Evolutionary conservation across 2,797 vertebrate species (phyloP).

Genomic region (Iguana delicatissima): DNA sequence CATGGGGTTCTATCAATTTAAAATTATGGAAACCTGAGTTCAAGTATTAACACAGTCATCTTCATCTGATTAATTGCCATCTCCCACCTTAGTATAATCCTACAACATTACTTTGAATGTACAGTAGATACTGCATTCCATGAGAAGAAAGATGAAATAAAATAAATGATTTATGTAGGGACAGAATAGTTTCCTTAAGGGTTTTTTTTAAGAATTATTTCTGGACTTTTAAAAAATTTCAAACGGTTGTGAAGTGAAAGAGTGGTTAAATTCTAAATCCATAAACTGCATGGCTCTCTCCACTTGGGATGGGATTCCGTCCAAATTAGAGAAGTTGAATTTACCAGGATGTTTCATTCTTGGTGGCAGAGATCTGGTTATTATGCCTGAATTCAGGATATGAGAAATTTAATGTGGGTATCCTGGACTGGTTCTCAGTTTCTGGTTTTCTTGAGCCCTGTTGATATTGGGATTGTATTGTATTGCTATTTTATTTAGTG

Average conservation of each 20-base stretch:
- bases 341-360: too few species aligned
- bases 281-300: neutral
- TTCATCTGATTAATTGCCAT: neutral
- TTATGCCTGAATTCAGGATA: too few species aligned
- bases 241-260: neutral
- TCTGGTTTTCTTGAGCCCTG: too few species aligned
- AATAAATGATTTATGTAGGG: neutral
- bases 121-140: neutral
- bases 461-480: too few species aligned
- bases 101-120: neutral
- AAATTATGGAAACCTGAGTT: neutral
- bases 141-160: neutral
- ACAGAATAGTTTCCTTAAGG: neutral
- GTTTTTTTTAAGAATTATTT: neutral
- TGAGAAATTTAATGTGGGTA: too few species aligned
- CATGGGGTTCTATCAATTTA: too few species aligned
- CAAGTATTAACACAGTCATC: neutral
- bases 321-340: too few species aligned
- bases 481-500: too few species aligned
- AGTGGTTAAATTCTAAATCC: neutral
- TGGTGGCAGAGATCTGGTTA: too few species aligned
- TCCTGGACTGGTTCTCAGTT: too few species aligned
- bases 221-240: neutral
- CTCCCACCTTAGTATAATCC: neutral
- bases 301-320: too few species aligned